A percentile compares a stretch with the other conserved stretches of the same genome.
Conservation (phyloP, 1,140 invertebrate genomes). For the Sycophila sp. region DNA sequence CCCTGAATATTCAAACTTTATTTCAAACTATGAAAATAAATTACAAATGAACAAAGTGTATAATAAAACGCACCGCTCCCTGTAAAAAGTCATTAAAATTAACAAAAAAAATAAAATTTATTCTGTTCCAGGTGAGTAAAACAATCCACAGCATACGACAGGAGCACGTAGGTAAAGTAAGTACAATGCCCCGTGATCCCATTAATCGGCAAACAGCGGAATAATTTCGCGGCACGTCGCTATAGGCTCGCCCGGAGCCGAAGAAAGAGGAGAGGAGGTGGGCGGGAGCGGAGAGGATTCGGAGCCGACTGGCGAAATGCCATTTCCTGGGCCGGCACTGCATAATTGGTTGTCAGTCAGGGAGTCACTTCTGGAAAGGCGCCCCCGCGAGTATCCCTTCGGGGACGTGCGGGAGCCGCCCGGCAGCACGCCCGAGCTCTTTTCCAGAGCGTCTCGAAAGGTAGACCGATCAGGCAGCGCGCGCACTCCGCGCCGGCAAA, state of each 20-base stretch:
- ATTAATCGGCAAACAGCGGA: not conserved
- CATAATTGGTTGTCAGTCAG: constrained; percentile 57
- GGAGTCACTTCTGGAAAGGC: constrained; percentile 39
- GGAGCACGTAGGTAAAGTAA: not conserved
- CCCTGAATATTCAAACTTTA: too few relatives aligned
- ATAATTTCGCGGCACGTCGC: not conserved
- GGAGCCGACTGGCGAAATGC: constrained; percentile 33
- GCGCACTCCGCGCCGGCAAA: not conserved
- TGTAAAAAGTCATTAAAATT: not conserved
- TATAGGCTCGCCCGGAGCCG: not conserved
- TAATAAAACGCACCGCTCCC: too few relatives aligned
- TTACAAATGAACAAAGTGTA: too few relatives aligned
- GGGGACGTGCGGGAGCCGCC: not conserved
- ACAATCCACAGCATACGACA: not conserved
- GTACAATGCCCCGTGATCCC: not conserved
- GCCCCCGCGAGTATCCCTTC: constrained; percentile 11
- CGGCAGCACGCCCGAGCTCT: not conserved
- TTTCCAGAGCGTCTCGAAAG: not conserved
- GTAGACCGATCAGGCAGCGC: not conserved
- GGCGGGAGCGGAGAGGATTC: not conserved
- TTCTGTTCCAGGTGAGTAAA: constrained; percentile 27
- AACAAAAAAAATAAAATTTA: not conserved
- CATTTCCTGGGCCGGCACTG: constrained; percentile 38
- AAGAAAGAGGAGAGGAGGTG: not conserved
- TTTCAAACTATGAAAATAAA: too few relatives aligned